Percentiles rank a stretch among this genome's conserved stretches.
Conservation (phyloP, 2,888 invertebrate genomes). For the Plemyria rubiginata region DNA sequence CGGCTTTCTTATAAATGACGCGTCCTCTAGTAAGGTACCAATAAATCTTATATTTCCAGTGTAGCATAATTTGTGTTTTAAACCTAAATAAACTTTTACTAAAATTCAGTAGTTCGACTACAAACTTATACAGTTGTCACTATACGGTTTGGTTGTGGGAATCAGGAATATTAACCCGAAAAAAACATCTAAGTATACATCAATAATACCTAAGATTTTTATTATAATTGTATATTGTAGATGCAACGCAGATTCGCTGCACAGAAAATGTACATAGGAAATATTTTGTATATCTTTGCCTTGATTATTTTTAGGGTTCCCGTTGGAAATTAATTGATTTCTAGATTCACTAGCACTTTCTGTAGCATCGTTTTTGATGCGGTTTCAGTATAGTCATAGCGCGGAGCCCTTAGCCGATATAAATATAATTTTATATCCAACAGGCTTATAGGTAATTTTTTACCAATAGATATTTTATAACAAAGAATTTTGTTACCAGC, state of each 20-base stretch:
- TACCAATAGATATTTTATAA: conserved; percentile 48
- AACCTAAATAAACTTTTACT: too few species aligned
- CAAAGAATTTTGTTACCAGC: conserved; percentile 60
- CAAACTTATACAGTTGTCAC: not conserved
- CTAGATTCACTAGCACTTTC: conserved; percentile 33
- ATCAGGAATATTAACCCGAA: not conserved
- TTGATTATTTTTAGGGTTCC: conserved; percentile 46
- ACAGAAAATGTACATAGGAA: conserved; percentile 40
- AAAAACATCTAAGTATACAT: conserved; percentile 12
- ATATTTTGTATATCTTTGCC: conserved; percentile 55
- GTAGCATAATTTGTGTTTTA: too few species aligned
- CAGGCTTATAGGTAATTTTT: conserved; percentile 53
- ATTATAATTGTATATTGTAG: conserved; percentile 24
- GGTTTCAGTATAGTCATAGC: conserved; percentile 36
- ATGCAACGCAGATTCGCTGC: conserved; percentile 34
- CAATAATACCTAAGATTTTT: conserved; percentile 9
- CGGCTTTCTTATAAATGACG: too few species aligned
- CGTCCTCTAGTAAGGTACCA: too few species aligned
- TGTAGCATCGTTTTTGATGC: conserved; percentile 42
- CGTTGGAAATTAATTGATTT: conserved; percentile 20
- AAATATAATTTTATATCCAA: conserved; percentile 47
- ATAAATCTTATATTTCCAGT: too few species aligned
- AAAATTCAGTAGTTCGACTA: too few species aligned
- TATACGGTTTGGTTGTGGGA: conserved; percentile 4
- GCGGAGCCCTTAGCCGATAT: conserved; percentile 46